A percentile compares a stretch with the other conserved stretches of the same genome.
Conservation (phyloP, 2,797 vertebrate genomes). For the Amblyraja radiata region DNA sequence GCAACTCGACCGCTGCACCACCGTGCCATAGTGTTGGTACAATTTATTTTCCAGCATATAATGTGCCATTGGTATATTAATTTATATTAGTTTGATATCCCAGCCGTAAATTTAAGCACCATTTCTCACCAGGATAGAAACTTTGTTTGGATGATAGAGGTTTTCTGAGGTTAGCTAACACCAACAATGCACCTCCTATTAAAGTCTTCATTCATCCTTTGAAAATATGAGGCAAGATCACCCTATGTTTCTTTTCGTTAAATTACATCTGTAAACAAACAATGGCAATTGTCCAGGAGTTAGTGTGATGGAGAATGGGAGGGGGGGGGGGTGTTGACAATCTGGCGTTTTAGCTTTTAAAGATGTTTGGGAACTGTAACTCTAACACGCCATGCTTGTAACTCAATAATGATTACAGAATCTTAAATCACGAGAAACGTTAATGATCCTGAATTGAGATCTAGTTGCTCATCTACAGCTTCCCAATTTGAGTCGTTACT, state of each 20-base stretch:
- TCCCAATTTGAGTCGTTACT: neutral
- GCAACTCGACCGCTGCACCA: no score
- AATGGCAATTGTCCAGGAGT: neutral
- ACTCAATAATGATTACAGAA: neutral
- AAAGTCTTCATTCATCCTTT: neutral
- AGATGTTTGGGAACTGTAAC: neutral
- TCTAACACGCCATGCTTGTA: neutral
- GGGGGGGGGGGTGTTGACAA: neutral
- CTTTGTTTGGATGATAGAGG: neutral
- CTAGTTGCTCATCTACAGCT: neutral
- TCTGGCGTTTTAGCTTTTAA: neutral
- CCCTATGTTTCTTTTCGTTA: neutral
- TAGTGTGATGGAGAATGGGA: neutral
- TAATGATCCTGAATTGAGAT: neutral
- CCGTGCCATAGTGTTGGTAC: neutral
- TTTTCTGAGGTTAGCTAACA: neutral
- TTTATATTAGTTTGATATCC: neutral
- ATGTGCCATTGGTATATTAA: conserved; percentile 15
- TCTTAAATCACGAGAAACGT: neutral
- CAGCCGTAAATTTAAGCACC: neutral
- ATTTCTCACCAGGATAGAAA: neutral
- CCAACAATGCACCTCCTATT: neutral
- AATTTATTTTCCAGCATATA: conserved; percentile 7
- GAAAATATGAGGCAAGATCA: neutral
- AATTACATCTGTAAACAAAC: neutral